phyloP scores from a whole-genome alignment of 2,113 vertebrate genomes.

The Melanocharis versteri region DNA sequence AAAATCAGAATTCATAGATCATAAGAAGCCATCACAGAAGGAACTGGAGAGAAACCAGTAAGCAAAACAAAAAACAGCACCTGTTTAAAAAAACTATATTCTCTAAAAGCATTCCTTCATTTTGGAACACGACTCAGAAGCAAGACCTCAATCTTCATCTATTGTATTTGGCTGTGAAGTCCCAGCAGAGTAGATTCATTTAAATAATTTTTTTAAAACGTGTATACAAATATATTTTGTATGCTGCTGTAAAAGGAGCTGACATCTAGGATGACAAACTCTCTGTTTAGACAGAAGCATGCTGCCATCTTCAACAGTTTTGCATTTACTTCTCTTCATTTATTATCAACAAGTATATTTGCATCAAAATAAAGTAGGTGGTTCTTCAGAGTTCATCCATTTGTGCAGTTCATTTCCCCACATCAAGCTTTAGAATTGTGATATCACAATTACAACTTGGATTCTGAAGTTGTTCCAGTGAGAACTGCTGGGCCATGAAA shows the following conservation, averaged over 20 bases:
- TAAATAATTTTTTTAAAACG: neutral
- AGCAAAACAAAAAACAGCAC: neutral
- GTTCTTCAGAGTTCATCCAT: slow-evolving; percentile 7
- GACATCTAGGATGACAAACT: slow-evolving; percentile 14
- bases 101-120: neutral
- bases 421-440: neutral
- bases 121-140: slow-evolving; percentile 12
- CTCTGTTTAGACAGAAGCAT: slow-evolving; percentile 24
- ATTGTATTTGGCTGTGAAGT: neutral
- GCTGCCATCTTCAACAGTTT: neutral
- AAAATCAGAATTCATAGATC: neutral
- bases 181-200: slow-evolving; percentile 1
- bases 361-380: neutral
- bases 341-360: slow-evolving; percentile 28
- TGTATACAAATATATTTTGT: neutral
- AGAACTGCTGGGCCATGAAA: neutral
- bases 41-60: neutral
- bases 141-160: neutral
- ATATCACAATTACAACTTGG: neutral
- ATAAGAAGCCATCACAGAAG: neutral
- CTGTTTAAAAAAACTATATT: neutral
- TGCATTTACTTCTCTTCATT: neutral
- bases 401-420: neutral
- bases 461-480: neutral
- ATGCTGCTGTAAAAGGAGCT: slow-evolving; percentile 4